phyloP scores from a whole-genome alignment of 2,113 vertebrate genomes.

The Poecilia latipinna region DNA sequence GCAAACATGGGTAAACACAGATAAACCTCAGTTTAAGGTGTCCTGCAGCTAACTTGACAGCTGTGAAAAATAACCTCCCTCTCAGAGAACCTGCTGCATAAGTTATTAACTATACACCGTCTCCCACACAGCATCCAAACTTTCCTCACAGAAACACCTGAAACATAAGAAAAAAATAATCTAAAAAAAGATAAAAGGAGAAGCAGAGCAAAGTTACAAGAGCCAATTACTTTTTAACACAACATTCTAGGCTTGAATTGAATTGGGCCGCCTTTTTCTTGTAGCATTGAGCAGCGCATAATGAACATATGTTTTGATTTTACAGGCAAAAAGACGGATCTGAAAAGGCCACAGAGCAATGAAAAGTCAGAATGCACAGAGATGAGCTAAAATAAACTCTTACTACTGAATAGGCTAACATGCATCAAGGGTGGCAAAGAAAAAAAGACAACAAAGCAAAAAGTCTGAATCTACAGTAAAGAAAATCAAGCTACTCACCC shows the following conservation, averaged over 20 bases:
- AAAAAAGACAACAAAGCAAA: background rate
- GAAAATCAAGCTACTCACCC: background rate
- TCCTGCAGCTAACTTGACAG: constrained; percentile 29
- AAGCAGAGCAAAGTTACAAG: background rate
- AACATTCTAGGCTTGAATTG: constrained; percentile 21
- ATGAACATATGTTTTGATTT: constrained; percentile 19
- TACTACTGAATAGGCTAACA: background rate
- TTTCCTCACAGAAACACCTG: constrained; percentile 25
- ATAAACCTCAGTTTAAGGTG: constrained; percentile 4
- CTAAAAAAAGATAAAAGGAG: constrained; percentile 14
- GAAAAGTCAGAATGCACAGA: background rate
- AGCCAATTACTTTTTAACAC: constrained; percentile 29
- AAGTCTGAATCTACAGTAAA: background rate
- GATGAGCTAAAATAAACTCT: background rate
- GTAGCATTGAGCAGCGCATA: constrained; percentile 24
- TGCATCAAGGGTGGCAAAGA: background rate
- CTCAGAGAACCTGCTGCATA: constrained; percentile 54
- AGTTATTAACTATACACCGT: constrained; percentile 46
- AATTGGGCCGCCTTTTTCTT: constrained; percentile 30
- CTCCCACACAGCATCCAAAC: constrained; percentile 34
- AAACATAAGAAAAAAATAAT: constrained; percentile 18
- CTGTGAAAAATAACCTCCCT: constrained; percentile 58
- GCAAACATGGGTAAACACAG: constrained; percentile 27
- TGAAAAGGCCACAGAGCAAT: background rate
- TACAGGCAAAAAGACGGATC: constrained; percentile 2